These are phyloP conservation scores for Pantherophis vulpinus DNA, from an alignment of 2,797 vertebrate species.

Conservation along the genomic window DNA sequence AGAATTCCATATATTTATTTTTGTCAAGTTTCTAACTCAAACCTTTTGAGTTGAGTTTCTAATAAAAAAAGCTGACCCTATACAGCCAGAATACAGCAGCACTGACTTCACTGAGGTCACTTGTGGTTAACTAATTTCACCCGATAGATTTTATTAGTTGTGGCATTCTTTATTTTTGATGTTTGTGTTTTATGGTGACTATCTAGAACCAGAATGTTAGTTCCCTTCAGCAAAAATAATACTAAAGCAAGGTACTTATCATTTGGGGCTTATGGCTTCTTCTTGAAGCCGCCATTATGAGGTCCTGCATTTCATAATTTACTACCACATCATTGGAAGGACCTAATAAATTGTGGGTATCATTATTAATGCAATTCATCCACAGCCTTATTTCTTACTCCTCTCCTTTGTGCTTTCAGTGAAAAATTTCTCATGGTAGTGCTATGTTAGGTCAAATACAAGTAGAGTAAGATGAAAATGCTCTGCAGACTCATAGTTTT, in stretches of 20 bases:
- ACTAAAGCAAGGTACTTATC: not conserved
- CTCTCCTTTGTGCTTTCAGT: conserved; percentile 3
- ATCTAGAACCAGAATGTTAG: not conserved
- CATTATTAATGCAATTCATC: not conserved
- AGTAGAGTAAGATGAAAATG: not conserved
- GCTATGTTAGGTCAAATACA: conserved; percentile 7
- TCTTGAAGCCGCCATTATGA: not conserved
- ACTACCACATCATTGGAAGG: not conserved
- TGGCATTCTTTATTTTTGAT: not conserved
- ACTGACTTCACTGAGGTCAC: not conserved
- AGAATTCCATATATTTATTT: not conserved
- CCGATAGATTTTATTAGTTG: not conserved
- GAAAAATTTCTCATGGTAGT: not conserved
- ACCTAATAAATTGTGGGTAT: not conserved
- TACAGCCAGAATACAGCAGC: not conserved
- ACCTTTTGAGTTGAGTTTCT: not conserved
- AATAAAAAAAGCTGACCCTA: not conserved
- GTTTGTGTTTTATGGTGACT: not conserved
- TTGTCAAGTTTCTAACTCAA: not conserved
- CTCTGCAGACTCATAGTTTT: conserved; percentile 39
- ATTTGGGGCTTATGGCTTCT: not conserved
- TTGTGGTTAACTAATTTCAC: not conserved
- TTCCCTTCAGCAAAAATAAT: not conserved
- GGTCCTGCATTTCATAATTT: not conserved
- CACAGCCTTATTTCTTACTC: not conserved